Base-by-base conservation (phyloP, 2,113 vertebrate genomes). In the Cochlearius cochlearius region DNA sequence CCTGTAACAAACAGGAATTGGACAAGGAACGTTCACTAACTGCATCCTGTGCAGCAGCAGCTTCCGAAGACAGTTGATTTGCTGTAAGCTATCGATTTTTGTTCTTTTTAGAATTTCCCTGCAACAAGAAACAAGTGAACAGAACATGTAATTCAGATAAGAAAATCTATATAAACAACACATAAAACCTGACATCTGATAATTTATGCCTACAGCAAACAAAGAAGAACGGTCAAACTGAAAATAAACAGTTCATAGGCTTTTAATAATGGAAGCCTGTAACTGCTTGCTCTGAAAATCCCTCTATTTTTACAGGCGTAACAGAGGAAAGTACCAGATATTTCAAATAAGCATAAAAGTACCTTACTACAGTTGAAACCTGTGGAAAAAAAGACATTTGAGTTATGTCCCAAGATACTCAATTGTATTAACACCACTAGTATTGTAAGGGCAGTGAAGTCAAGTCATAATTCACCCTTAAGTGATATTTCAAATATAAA, bases 91-190 rank as follows among this genome's bases (percentile, higher is more conserved):
- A 99, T 94, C 99, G 99, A 96, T 97, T 98, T 97, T 99, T 99
- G 97, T 98, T 99, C 98, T 99, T 99, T 95, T 99, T 99, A 80
- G 99, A 98, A 97, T 99, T 99, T 97, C 98, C 99, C 99, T 99
- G 94, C 49, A 91, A 88, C 55, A 91, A 93, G 77, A 97, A 94
- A 64, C 27, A 74, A 96, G 90, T 7, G 32, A 86, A 74, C 39
- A 90, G 75, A 96, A 94, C 7, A 47, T 22, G 43, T 7, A 66
- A 91, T 15, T 83, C 64, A 49, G 26, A 32, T 47, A 68, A 86
- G 67, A 73, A 89, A 63, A 58, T 30, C 55, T 21, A 47, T n/a
- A 76, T 7, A 45, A 30, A 27, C 50, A 71, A 69, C 11, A 78
- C 27, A 56, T 8, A 58, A 86, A 85, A 55, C 15, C 13, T 45